A percentile compares a stretch with the other conserved stretches of the same genome.
These are phyloP conservation scores for Epistrophella euchroma DNA, from an alignment of 2,888 invertebrate genomes.

Conservation along the genomic window DNA sequence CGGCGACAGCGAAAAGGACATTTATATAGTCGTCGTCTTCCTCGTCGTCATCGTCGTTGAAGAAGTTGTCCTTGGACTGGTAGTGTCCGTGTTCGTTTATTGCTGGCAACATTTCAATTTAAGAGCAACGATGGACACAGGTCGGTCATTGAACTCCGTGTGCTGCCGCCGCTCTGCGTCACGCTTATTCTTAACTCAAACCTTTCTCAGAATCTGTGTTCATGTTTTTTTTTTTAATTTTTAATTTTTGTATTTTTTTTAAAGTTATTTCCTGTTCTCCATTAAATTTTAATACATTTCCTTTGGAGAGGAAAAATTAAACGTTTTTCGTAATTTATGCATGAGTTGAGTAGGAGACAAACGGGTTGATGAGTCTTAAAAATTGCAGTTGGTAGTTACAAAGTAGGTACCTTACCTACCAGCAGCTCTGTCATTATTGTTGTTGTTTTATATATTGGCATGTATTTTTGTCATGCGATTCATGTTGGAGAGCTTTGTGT, in stretches of 20 bases:
- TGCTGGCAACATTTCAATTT: conserved; percentile 64
- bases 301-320: conserved; percentile 62
- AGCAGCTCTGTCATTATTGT: conserved; percentile 30
- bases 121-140: conserved; percentile 6
- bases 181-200: neutral
- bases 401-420: no score
- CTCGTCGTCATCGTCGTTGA: neutral
- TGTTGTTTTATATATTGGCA: conserved; percentile 25
- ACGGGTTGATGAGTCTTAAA: conserved; percentile 19
- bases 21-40: conserved; percentile 53
- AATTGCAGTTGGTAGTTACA: no score
- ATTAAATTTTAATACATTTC: conserved; percentile 53
- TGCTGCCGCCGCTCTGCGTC: neutral
- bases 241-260: conserved; percentile 5
- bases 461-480: conserved; percentile 34
- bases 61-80: conserved; percentile 34
- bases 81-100: conserved; percentile 26
- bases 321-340: conserved; percentile 65
- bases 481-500: conserved; percentile 22
- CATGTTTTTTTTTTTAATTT: no score
- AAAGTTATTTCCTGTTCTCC: conserved; percentile 58
- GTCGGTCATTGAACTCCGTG: conserved; percentile 51
- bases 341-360: conserved; percentile 52
- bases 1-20: conserved; percentile 64
- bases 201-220: neutral